Evolutionary conservation across 2,113 vertebrate species (phyloP).

Genomic region (Catagonus wagneri): DNA sequence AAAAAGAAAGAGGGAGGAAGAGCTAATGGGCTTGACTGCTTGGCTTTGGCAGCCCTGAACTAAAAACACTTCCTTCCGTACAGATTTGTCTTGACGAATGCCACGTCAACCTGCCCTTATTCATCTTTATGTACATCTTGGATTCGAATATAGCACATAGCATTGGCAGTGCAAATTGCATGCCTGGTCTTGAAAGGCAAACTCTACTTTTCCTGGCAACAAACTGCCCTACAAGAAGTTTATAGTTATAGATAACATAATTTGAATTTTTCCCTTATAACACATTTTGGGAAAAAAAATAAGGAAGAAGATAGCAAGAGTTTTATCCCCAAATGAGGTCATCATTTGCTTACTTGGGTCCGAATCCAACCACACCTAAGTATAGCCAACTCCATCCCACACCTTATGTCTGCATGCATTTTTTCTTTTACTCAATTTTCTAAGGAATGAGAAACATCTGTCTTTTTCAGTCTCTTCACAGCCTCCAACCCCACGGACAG

Average conservation of each 20-base stretch:
- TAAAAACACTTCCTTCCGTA: background rate
- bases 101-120: background rate
- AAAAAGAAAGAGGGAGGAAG: background rate
- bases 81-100: background rate
- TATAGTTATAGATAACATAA: background rate
- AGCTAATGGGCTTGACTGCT: background rate
- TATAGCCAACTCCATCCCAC: constrained; percentile 37
- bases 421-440: constrained; percentile 64
- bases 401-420: constrained; percentile 50
- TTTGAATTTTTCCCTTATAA: background rate
- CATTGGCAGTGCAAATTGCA: background rate
- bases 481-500: constrained; percentile 84
- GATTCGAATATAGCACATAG: background rate
- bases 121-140: background rate
- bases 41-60: background rate
- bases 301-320: constrained; percentile 23
- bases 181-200: constrained; percentile 29
- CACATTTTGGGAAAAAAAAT: background rate
- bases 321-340: constrained; percentile 52
- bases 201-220: background rate
- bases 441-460: constrained; percentile 87
- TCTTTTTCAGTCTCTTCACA: constrained; percentile 87
- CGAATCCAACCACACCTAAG: constrained; percentile 60
- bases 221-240: background rate
- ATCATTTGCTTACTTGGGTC: constrained; percentile 24